Conservation (phyloP, 2,888 invertebrate species). For the Tyria jacobaeae region DNA sequence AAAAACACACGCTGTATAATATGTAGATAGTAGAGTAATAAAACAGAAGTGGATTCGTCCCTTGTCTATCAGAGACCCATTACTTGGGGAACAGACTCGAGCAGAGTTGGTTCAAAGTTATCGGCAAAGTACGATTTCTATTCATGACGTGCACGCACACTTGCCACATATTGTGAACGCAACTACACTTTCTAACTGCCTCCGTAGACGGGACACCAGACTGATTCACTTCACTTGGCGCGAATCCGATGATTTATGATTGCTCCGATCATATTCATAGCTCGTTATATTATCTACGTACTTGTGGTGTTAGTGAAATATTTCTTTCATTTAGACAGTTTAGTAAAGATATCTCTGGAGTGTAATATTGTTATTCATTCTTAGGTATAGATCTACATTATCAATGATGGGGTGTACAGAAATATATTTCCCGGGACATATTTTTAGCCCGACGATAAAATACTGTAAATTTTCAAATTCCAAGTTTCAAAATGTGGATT, state of each 20-base stretch:
- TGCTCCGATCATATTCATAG: slow-evolving; percentile 13
- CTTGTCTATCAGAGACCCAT: slow-evolving; percentile 61
- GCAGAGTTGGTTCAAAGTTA: slow-evolving; percentile 63
- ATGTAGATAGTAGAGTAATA: slow-evolving; percentile 64
- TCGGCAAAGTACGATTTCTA: slow-evolving; percentile 79
- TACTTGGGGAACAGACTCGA: slow-evolving; percentile 48
- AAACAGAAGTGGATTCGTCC: slow-evolving; percentile 62
- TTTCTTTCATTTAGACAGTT: not conserved
- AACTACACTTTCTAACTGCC: slow-evolving; percentile 49
- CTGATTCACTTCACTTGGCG: slow-evolving; percentile 48
- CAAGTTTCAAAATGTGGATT: no score
- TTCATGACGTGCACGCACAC: slow-evolving; percentile 69
- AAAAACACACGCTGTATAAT: slow-evolving; percentile 48
- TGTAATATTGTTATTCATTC: not conserved
- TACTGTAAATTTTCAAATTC: no score
- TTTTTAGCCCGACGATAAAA: no score
- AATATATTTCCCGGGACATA: no score
- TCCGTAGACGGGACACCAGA: slow-evolving; percentile 43
- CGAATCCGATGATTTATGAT: slow-evolving; percentile 43
- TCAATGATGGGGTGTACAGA: no score
- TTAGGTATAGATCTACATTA: not conserved
- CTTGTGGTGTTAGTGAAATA: not conserved
- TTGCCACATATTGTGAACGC: slow-evolving; percentile 50
- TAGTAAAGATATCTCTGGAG: not conserved
- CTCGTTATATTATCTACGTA: slow-evolving; percentile 42